Evolutionary conservation across 2,113 vertebrate species (phyloP).

Genomic region (Myotis brandtii): DNA sequence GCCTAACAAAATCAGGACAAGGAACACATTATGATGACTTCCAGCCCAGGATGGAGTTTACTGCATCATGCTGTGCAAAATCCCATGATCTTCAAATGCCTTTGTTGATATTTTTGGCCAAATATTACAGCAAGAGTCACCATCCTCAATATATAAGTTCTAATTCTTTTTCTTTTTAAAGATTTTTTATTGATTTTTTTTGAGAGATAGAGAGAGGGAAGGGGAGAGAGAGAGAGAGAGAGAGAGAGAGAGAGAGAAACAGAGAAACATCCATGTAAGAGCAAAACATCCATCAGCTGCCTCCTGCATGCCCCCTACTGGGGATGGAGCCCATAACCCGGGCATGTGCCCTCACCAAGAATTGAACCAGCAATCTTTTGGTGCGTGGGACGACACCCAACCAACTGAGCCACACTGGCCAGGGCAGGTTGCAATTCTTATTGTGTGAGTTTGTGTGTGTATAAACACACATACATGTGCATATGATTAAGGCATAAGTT

Average conservation of each 20-base stretch:
- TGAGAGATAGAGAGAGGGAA: background rate
- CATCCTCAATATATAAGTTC: background rate
- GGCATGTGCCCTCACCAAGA: background rate
- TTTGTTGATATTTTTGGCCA: background rate
- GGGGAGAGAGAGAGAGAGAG: too few relatives aligned
- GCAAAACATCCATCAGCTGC: background rate
- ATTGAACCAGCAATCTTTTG: background rate
- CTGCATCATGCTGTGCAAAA: background rate
- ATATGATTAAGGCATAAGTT: background rate
- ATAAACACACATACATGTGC: background rate
- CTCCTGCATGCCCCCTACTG: background rate
- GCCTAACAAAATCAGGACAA: background rate
- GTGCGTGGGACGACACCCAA: background rate
- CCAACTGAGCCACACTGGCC: background rate
- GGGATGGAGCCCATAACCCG: background rate
- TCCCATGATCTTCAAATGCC: background rate
- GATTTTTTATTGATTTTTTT: background rate
- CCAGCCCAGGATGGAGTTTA: background rate
- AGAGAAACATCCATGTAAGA: background rate
- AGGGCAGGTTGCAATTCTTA: background rate
- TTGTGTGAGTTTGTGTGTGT: background rate
- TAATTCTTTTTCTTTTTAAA: background rate
- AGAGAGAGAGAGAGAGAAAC: too few relatives aligned
- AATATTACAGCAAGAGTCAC: background rate
- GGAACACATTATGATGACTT: slow-evolving; percentile 8